Base-by-base conservation (phyloP, 2,113 vertebrate species). In the Phyllostomus hastatus region DNA sequence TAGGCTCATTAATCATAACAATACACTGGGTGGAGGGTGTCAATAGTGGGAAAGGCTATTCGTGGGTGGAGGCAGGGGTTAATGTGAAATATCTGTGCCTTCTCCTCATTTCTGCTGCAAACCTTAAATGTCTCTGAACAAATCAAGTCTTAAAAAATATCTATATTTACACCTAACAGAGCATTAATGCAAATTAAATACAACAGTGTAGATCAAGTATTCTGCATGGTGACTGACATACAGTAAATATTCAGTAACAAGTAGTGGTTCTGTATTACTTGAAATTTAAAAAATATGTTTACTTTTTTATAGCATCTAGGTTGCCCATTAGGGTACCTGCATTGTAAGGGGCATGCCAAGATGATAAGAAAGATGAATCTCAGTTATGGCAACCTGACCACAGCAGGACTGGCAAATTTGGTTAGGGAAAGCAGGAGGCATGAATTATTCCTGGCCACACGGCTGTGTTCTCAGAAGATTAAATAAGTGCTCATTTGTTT, bases 401-500 rank as follows among this genome's bases (percentile, higher is more conserved):
- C 6, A 76, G 33, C 7, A 52, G 52, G 57, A 59, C 57, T 76
- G 64, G 86, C 83, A 88, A 91, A 85, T 72, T 72, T 38, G 38
- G 19, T 64, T 79, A 59, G 66, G 33, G 33, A 28, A 85, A 66
- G 84, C 26, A 88, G 72, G 41, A 95, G 88, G 9, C 70, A 43
- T 76, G n/a, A 93, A 73, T 91, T 91, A 93, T 86, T 81, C 57
- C 91, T 92, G 19, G 57, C 69, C 35, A 83, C 28, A 67, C 4
- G 19, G 50, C 20, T 70, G 6, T 76, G 76, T 73, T 93, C 19
- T 76, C 69, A 88, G 89, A 52, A 79, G 84, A 76, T 80, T 43
- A 87, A 88, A 84, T 33, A 38, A 38, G 43, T 7, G 67, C 22
- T 88, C 20, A 48, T 91, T 61, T 64, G 9, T 75, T 3, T 70